Evolutionary conservation across 2,888 invertebrate genomes (phyloP).

Genomic region (Polia nebulosa): DNA sequence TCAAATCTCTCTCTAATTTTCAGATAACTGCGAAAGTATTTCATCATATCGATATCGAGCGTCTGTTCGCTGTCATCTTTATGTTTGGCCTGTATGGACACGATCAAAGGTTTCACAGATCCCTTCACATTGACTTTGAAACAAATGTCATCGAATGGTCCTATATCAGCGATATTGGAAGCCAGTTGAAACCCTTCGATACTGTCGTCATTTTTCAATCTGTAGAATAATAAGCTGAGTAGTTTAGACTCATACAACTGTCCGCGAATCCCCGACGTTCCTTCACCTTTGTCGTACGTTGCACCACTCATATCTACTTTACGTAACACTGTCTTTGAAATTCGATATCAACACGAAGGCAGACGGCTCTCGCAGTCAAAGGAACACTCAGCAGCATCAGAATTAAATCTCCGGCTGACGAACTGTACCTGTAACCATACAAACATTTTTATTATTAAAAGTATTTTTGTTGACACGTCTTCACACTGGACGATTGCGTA

Average conservation of each 20-base stretch:
- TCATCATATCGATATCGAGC: slow-evolving; percentile 21
- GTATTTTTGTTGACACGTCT: too few species aligned
- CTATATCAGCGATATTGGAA: slow-evolving; percentile 54
- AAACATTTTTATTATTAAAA: too few species aligned
- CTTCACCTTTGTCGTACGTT: not conserved
- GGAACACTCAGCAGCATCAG: not conserved
- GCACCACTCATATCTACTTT: not conserved
- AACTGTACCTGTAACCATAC: not conserved
- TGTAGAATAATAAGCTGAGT: slow-evolving; percentile 52
- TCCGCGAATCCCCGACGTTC: slow-evolving; percentile 26
- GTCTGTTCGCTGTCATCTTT: slow-evolving; percentile 28
- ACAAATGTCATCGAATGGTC: slow-evolving; percentile 60
- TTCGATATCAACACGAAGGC: not conserved
- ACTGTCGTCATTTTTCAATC: slow-evolving; percentile 34
- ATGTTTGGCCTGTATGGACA: slow-evolving; percentile 59
- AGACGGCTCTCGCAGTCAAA: too few species aligned
- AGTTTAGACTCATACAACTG: slow-evolving; percentile 62
- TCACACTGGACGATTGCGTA: too few species aligned
- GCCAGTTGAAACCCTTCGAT: slow-evolving; percentile 54
- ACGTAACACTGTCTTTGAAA: not conserved
- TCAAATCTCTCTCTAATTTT: slow-evolving; percentile 37
- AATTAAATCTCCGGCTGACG: not conserved
- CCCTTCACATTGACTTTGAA: slow-evolving; percentile 42
- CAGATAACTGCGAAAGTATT: slow-evolving; percentile 46
- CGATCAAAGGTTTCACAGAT: slow-evolving; percentile 1